phyloP scores from a whole-genome alignment of 1,140 invertebrate genomes.

The Megathymus violae region DNA sequence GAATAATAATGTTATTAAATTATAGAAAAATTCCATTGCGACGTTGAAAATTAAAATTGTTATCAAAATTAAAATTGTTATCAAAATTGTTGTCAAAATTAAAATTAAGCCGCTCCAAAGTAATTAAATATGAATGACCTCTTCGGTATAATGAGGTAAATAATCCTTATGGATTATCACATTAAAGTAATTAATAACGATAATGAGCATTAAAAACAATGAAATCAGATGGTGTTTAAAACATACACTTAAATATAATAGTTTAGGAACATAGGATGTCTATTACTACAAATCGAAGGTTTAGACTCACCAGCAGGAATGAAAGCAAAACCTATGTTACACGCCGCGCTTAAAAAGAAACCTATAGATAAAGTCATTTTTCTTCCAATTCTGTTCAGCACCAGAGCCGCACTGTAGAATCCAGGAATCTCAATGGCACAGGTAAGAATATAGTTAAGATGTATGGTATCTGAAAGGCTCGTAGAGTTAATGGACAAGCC shows the following conservation, averaged over 20 bases:
- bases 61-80: too few species aligned
- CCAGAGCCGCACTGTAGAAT: constrained; percentile 86
- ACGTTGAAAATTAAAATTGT: too few species aligned
- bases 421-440: constrained; percentile 89
- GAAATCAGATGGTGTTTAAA: not conserved
- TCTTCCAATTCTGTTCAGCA: constrained; percentile 86
- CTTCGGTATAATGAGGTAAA: too few species aligned
- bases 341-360: constrained; percentile 85
- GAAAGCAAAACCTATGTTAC: constrained; percentile 73
- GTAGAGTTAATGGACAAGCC: constrained; percentile 92
- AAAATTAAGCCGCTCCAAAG: too few species aligned
- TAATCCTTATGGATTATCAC: too few species aligned
- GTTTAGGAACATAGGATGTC: not conserved
- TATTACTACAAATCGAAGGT: not conserved
- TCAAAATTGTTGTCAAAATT: too few species aligned
- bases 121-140: not conserved
- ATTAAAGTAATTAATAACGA: not conserved
- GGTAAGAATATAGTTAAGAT: constrained; percentile 89
- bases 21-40: too few species aligned
- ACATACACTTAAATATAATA: not conserved
- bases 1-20: too few species aligned
- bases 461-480: constrained; percentile 88
- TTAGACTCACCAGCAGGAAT: constrained; percentile 51
- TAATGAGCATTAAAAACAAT: not conserved
- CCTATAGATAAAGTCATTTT: constrained; percentile 84